phyloP scores from a whole-genome alignment of 2,113 vertebrate species.

The Madoqua kirkii region DNA sequence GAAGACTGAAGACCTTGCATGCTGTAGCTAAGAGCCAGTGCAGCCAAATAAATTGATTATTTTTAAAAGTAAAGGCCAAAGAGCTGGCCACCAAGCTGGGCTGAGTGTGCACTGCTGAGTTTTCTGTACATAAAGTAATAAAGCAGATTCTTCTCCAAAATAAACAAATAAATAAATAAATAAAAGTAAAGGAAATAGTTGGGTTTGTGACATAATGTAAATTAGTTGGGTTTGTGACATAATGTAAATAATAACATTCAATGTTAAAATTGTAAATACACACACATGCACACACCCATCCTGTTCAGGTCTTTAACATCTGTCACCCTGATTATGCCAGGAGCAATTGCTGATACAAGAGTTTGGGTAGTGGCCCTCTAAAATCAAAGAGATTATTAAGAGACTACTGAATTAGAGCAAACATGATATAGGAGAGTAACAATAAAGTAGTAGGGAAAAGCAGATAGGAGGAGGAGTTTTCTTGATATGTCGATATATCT shows the following conservation, averaged over 20 bases:
- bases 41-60: not conserved
- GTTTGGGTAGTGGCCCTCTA: not conserved
- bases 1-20: not conserved
- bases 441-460: not conserved
- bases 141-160: no score
- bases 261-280: not conserved
- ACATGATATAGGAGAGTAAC: not conserved
- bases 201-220: no score
- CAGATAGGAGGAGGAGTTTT: not conserved
- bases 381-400: not conserved
- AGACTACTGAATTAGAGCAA: not conserved
- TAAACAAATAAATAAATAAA: no score
- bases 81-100: no score
- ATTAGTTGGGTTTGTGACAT: not conserved
- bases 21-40: not conserved
- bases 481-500: not conserved
- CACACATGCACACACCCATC: not conserved
- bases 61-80: not conserved
- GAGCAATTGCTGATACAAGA: not conserved
- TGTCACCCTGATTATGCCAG: not conserved
- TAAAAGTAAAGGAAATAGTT: no score
- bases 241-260: not conserved
- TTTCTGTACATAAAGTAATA: no score
- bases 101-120: no score
- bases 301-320: not conserved